Conservation (phyloP, 2,888 invertebrate species). For the Cremastinae sp. region DNA sequence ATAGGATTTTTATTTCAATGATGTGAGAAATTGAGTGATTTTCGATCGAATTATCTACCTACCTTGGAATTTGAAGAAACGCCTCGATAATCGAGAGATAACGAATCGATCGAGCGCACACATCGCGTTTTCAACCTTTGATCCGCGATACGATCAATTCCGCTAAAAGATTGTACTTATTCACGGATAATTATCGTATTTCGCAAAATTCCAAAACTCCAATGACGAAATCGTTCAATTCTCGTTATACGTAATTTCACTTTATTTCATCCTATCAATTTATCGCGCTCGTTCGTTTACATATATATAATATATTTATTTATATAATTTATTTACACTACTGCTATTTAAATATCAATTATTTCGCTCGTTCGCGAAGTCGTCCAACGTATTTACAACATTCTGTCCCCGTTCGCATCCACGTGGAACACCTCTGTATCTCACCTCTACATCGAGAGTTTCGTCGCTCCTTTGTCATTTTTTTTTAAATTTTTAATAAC, state of each 20-base stretch:
- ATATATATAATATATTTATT: constrained; percentile 68
- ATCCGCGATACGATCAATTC: constrained; percentile 6
- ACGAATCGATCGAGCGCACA: neutral
- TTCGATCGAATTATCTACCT: constrained; percentile 3
- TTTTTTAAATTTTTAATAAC: constrained; percentile 56
- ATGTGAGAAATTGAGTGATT: neutral
- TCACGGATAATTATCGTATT: neutral
- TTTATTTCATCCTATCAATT: constrained; percentile 77
- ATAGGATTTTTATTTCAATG: neutral
- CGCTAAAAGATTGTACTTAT: neutral
- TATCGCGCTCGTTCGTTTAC: constrained; percentile 73
- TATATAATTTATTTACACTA: constrained; percentile 73
- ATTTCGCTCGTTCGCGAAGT: constrained; percentile 59
- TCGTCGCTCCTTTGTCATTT: constrained; percentile 42
- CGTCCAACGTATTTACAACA: constrained; percentile 60
- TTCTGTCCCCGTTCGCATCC: constrained; percentile 30
- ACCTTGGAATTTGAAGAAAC: constrained; percentile 4
- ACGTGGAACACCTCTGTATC: constrained; percentile 50
- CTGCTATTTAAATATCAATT: constrained; percentile 73
- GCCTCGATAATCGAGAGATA: constrained; percentile 7
- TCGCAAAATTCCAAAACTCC: neutral
- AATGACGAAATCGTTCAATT: constrained; percentile 1
- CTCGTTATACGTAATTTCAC: constrained; percentile 69
- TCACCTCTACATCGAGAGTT: constrained; percentile 50
- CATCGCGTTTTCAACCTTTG: constrained; percentile 35